Conservation (phyloP, 2,888 invertebrate species). For the Diarsia rubi region DNA sequence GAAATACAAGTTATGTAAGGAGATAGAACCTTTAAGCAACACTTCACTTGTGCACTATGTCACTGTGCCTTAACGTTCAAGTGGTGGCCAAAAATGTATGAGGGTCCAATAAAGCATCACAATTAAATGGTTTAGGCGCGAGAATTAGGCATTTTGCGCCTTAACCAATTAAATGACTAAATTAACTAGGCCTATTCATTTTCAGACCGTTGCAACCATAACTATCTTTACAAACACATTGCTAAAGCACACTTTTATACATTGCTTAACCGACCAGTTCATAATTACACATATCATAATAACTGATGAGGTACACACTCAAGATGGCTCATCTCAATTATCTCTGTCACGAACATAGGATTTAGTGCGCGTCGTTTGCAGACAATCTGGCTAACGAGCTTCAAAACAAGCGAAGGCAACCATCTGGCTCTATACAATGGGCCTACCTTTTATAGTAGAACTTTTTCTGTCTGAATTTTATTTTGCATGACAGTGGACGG, state of each 20-base stretch:
- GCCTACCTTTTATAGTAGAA: no score
- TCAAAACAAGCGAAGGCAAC: constrained; percentile 51
- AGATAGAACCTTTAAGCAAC: no score
- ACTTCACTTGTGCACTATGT: no score
- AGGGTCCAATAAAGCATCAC: no score
- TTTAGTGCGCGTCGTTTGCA: constrained; percentile 58
- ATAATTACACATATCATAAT: constrained; percentile 58
- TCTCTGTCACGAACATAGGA: constrained; percentile 64
- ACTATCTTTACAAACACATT: constrained; percentile 3
- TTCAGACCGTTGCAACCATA: background rate
- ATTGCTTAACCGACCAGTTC: constrained; percentile 44
- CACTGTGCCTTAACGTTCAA: no score
- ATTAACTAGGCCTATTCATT: background rate
- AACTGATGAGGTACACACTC: constrained; percentile 62
- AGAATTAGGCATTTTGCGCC: no score
- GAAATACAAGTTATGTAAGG: no score
- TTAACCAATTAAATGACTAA: no score
- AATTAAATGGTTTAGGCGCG: no score
- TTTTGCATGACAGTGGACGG: no score
- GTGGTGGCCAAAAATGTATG: no score
- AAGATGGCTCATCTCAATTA: constrained; percentile 66
- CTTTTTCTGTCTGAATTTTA: no score
- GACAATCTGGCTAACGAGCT: constrained; percentile 62
- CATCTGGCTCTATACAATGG: constrained; percentile 34
- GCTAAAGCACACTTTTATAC: constrained; percentile 8